Evolutionary conservation across 1,140 invertebrate species (phyloP), one percentile per base, ranked within the genome.

Genomic region (Cotesia glomerata): DNA sequence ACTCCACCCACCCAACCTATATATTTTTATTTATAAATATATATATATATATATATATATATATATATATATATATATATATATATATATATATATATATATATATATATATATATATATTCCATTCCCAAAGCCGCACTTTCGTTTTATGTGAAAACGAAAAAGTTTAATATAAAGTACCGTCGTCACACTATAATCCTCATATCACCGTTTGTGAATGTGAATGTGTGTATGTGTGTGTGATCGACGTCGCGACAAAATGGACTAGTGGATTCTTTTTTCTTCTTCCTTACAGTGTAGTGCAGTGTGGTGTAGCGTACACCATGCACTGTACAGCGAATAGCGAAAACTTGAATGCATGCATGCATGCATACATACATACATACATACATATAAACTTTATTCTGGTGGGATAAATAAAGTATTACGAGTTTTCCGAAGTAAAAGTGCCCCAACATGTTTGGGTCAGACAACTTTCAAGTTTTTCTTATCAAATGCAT

Each of bases 221-320:
- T 11, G 8, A 9, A 45, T 8, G 39, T 45, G 39, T 11, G 36
- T 39, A 9, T 39, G 4, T 39, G 36, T 39, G 66, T 75, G 34
- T 65, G 65, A 75, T 67, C 66, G 39, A 75, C 74, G 65, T 63
- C 52, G 59, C 70, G 51, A 72, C 70, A 63, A 72, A 72, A 58
- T 61, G 70, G 62, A 72, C 70, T 45, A 49, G 70, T 66, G 54
- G 62, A 71, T 71, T 71, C 59, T 36, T 35, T 52, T 49, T 18
- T 36, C 9, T 45, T 39, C 36, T 45, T 69, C 9, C 36, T 39
- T 39, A 64, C 36, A 36, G 13, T 14, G 5, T n/a, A 14, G n/a
- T 35, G 14, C 5, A 59, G 14, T 18, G 4, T 9, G 8, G 26
- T 59, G 26, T 13, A 59, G 14, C 26, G 26, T 26, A 26, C 26